Conservation (phyloP, 2,113 vertebrate species). For the Lutjanus erythropterus region DNA sequence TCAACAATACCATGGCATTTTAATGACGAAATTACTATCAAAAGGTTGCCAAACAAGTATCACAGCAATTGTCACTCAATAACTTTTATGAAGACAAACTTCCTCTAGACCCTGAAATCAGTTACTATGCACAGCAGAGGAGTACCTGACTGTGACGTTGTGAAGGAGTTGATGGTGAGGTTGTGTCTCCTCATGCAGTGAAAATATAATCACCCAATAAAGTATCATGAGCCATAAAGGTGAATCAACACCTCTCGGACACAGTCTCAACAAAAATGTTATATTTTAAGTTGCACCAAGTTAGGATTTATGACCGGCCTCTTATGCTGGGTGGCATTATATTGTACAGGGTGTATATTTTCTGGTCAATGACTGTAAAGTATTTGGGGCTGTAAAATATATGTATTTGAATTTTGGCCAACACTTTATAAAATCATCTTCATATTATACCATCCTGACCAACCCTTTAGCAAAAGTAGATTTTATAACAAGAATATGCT, state of each 20-base stretch:
- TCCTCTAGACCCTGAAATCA: background rate
- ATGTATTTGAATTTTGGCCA: constrained; percentile 18
- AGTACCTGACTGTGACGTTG: background rate
- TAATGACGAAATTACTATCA: background rate
- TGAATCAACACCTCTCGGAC: constrained; percentile 49
- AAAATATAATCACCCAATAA: constrained; percentile 49
- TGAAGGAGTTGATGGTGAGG: constrained; percentile 1
- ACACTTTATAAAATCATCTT: background rate
- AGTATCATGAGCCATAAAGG: constrained; percentile 41
- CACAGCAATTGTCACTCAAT: background rate
- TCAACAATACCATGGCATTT: background rate
- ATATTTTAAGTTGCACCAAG: constrained; percentile 20
- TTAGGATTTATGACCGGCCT: constrained; percentile 20
- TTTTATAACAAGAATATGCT: background rate
- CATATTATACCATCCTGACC: background rate
- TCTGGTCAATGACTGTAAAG: constrained; percentile 12
- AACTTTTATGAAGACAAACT: background rate
- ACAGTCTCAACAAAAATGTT: constrained; percentile 21
- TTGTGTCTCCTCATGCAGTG: constrained; percentile 27
- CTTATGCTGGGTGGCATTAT: background rate
- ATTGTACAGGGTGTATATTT: background rate
- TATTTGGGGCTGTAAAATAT: constrained; percentile 40
- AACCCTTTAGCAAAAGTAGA: background rate
- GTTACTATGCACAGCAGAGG: background rate
- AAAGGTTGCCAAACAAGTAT: background rate